Evolutionary conservation across 2,888 invertebrate genomes (phyloP).

Genomic region (Cosmia pyralina): DNA sequence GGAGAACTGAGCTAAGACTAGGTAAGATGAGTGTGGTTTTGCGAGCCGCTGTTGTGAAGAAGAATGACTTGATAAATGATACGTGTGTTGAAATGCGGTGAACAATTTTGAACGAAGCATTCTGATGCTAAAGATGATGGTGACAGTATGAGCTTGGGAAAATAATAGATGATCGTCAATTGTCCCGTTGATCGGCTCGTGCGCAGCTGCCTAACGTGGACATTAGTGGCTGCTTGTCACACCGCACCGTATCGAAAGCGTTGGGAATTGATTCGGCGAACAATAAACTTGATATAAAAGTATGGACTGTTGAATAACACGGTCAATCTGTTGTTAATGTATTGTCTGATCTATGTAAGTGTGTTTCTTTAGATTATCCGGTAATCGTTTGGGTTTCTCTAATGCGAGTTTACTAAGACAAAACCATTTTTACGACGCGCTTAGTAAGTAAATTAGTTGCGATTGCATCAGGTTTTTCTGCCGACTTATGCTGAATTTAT

Average conservation of each 20-base stretch:
- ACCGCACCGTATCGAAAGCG: conserved; percentile 54
- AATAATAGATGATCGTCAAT: conserved; percentile 56
- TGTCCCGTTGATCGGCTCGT: conserved; percentile 64
- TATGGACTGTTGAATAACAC: neutral
- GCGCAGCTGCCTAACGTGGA: conserved; percentile 56
- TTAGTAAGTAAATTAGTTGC: neutral
- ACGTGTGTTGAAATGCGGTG: no score
- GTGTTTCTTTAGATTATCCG: neutral
- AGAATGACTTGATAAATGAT: neutral
- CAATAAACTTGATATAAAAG: conserved; percentile 16
- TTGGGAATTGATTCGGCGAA: conserved; percentile 36
- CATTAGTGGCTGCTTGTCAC: conserved; percentile 52
- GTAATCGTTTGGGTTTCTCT: conserved; percentile 8
- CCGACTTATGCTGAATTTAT: neutral
- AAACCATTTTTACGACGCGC: neutral
- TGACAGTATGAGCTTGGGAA: no score
- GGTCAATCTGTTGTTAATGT: neutral
- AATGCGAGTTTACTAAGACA: neutral
- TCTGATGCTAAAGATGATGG: no score
- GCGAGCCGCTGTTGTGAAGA: neutral
- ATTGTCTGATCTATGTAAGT: conserved; percentile 13
- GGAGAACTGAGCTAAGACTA: conserved; percentile 7
- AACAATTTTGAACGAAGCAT: no score
- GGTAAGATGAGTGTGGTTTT: neutral
- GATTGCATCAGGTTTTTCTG: neutral